Percentiles rank a stretch among this genome's conserved stretches.
These are phyloP conservation scores for Drosophila meridiana DNA, from an alignment of 2,888 invertebrate species.

Conservation along the genomic window DNA sequence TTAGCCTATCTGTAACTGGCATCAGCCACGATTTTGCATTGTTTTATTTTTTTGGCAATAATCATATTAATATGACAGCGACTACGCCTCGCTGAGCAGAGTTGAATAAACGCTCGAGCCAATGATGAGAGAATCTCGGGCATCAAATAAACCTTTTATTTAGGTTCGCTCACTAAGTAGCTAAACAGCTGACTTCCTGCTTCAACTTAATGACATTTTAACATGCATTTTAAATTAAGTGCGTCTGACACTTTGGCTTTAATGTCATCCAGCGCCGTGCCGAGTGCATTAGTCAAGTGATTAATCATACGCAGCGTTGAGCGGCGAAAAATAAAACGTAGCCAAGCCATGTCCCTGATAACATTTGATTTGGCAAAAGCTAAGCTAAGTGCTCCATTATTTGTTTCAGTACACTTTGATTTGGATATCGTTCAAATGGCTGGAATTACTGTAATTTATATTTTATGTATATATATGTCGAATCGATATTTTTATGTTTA, in stretches of 20 bases:
- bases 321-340: conserved; percentile 1
- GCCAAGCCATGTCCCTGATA: conserved; percentile 6
- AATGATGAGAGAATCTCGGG: conserved; percentile 20
- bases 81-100: conserved; percentile 41
- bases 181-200: conserved; percentile 63
- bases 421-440: background rate
- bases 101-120: conserved; percentile 62
- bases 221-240: conserved; percentile 78
- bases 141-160: conserved; percentile 14
- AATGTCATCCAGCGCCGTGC: conserved; percentile 48
- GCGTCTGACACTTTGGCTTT: conserved; percentile 62
- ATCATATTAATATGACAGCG: conserved; percentile 42
- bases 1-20: conserved; percentile 61
- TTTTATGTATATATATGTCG: too few relatives aligned
- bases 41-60: conserved; percentile 68
- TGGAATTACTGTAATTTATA: too few relatives aligned
- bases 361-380: conserved; percentile 5
- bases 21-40: conserved; percentile 44
- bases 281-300: conserved; percentile 65
- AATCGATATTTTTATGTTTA: too few relatives aligned
- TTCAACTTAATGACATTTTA: conserved; percentile 66
- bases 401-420: background rate
- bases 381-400: background rate
- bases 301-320: conserved; percentile 62
- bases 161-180: conserved; percentile 25